Evolutionary conservation across 2,797 vertebrate species (phyloP).

Genomic region (Cirrhinus mrigala): DNA sequence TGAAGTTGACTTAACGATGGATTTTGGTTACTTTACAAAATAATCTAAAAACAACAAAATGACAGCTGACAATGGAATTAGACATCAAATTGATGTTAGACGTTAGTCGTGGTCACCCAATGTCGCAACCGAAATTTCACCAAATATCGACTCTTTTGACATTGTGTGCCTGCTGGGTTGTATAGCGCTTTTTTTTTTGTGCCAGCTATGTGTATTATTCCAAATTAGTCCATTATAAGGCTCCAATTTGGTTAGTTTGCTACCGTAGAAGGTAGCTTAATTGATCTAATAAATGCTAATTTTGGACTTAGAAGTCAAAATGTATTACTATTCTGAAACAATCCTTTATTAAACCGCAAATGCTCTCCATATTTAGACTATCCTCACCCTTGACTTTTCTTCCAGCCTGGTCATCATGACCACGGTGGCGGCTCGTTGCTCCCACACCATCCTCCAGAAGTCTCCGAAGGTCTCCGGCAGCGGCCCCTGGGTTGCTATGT

Average conservation of each 20-base stretch:
- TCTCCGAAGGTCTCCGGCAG: conserved; percentile 96
- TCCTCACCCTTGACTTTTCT: conserved; percentile 93
- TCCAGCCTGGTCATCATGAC: conserved; percentile 99
- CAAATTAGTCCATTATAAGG: neutral
- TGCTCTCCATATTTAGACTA: neutral
- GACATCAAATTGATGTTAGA: too few relatives aligned
- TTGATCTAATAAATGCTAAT: neutral
- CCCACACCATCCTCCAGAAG: conserved; percentile 99
- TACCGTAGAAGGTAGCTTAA: neutral
- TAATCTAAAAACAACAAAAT: too few relatives aligned
- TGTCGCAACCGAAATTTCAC: too few relatives aligned
- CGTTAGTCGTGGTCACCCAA: too few relatives aligned
- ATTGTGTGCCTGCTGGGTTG: too few relatives aligned
- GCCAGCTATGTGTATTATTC: neutral
- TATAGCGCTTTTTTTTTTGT: neutral
- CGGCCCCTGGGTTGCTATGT: conserved; percentile 96
- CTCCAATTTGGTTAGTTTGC: neutral
- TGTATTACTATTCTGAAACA: neutral
- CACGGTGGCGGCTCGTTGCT: conserved; percentile 93
- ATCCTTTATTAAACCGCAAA: neutral
- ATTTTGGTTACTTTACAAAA: too few relatives aligned
- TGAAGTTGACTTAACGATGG: too few relatives aligned
- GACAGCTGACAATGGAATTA: too few relatives aligned
- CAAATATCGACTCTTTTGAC: too few relatives aligned
- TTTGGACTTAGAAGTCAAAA: neutral